Percentiles rank a stretch among this genome's conserved stretches.
Evolutionary conservation across 2,888 invertebrate species (phyloP).

Genomic region (Amaurobius ferox): DNA sequence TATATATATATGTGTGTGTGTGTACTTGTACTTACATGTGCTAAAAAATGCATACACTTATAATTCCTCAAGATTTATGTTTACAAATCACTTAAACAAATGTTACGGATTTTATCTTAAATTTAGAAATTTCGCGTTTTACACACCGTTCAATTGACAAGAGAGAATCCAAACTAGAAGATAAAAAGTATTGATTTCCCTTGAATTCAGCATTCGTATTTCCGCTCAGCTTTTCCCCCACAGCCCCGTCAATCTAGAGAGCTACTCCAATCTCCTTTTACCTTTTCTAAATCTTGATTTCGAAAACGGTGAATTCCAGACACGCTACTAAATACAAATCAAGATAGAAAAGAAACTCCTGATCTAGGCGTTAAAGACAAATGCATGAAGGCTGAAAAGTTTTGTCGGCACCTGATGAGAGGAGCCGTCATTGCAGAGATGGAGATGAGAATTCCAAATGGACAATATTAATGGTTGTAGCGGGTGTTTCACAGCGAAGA

Average conservation of each 20-base stretch:
- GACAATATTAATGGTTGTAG: slow-evolving; percentile 70
- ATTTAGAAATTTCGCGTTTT: too few relatives aligned
- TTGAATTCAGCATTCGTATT: background rate
- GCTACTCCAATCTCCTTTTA: slow-evolving; percentile 7
- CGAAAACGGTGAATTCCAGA: slow-evolving; percentile 2
- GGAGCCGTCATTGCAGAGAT: slow-evolving; percentile 64
- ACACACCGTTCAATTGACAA: too few relatives aligned
- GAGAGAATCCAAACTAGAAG: too few relatives aligned
- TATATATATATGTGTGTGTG: too few relatives aligned
- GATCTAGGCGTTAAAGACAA: slow-evolving; percentile 35
- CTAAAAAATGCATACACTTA: too few relatives aligned
- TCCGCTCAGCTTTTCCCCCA: background rate
- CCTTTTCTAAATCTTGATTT: slow-evolving; percentile 3
- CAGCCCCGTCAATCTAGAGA: too few relatives aligned
- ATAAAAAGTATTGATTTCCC: background rate
- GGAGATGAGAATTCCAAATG: slow-evolving; percentile 53
- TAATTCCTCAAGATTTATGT: too few relatives aligned
- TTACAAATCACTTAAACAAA: too few relatives aligned
- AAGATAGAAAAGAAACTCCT: slow-evolving; percentile 29
- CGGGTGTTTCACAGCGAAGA: slow-evolving; percentile 45
- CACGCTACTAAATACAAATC: slow-evolving; percentile 43
- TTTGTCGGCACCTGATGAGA: slow-evolving; percentile 50
- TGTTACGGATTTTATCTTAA: too few relatives aligned
- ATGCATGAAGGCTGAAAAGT: slow-evolving; percentile 29
- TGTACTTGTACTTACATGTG: too few relatives aligned